Base-by-base conservation (phyloP, 2,797 vertebrate species). In the Muscicapa striata region DNA sequence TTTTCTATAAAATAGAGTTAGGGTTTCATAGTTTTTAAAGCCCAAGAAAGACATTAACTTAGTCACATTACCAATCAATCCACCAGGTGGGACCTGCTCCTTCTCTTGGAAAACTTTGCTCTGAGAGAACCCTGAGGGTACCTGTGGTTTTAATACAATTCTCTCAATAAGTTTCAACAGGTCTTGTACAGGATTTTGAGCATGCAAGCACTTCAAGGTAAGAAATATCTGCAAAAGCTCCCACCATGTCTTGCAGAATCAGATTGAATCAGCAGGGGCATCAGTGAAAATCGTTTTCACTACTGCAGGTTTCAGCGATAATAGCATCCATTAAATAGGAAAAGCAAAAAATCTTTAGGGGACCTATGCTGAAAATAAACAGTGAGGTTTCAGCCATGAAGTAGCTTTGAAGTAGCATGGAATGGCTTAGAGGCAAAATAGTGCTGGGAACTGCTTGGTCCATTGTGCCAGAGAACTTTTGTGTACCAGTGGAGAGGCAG, bases 391-490 rank as follows among this genome's bases (percentile, higher is more conserved):
- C 63, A 85, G 72, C 27, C 54, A 9, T 51, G 34, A n/a, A n/a
- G n/a, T n/a, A n/a, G 23, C 51, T 90, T 96, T 90, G 86, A 90
- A 95, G 48, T 82, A 76, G 11, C 13, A 34, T 45, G 32, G 48
- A 79, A 82, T 58, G 58, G 22, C 43, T 59, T 36, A 55, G 74
- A 89, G 70, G 70, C 43, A 82, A 90, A 93, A 73, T 58, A 67
- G 9, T 3, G 2, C 59, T 54, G 80, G 30, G 24, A 94, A 68
- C 29, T 46, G 5, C 51, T 55, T 66, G 13, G n/a, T 55, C 51
- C 43, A 3, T 36, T 78, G 24, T 66, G 43, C 38, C 58, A 84
- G 45, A 77, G 72, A 90, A 64, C 63, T 27, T 88, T 7, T 38
- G 36, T 46, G 32, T 55, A 36, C 12, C 18, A 52, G 22, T 0